Evolutionary conservation across 2,113 vertebrate genomes (phyloP), one percentile per base, ranked within the genome.

Genomic region (Echinops telfairi): DNA sequence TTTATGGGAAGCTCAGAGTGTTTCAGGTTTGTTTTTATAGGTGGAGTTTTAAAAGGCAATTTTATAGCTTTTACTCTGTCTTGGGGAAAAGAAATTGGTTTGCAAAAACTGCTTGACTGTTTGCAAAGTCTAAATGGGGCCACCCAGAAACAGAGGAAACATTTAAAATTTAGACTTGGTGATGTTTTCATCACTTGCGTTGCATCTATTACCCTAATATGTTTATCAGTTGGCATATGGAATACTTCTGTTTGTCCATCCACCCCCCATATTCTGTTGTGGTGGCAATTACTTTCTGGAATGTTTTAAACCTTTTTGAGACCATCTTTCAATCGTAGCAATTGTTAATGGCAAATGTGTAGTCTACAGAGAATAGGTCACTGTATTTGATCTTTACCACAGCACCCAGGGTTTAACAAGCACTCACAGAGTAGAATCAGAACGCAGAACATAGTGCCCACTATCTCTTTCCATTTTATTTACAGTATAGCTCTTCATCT

Each of bases 1-100:
- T 97, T 98, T 96, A 97, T 77, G 92, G 96, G 14, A 83, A 71
- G 78, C 90, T 93, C 81, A 88, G 88, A 94, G 94, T 64, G 73
- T 88, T 96, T 97, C 95, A 94, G 80, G 88, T 93, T 95, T 95
- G 58, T 83, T 98, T 96, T 98, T 97, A 96, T 79, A 94, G 91
- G 82, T 96, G 14, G 0, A 89, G 96, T 97, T 92, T 79, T 33
- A 23, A 95, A 95, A 96, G 53, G 33, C 83, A 91, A 58, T 97
- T 98, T 98, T 84, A 96, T 70, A 84, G 76, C 53, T 64, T 96
- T 95, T 85, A 43, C 91, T 77, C 93, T 88, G 84, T 66, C 87
- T 89, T 95, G 36, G 75, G 70, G 88, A 93, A 78, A 96, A 47
- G 27, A 47, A 31, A 81, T 10, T 82, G 93, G 22, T 75, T 95